These are phyloP conservation scores for Agrenia bidenticulata DNA, from an alignment of 2,888 invertebrate species.

Conservation along the genomic window DNA sequence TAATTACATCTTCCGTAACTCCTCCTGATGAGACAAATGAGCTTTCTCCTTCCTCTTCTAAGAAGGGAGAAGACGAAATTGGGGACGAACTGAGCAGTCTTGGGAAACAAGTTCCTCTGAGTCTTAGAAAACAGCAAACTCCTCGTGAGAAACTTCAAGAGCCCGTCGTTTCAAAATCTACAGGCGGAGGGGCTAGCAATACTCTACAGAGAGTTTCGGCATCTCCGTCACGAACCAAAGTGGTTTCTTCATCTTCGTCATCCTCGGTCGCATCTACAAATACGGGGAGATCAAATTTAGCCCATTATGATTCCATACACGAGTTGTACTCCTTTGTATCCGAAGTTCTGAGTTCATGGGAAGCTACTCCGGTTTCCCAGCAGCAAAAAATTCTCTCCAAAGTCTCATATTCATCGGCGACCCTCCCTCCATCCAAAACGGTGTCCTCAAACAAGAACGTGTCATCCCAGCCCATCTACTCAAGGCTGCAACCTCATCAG, in stretches of 20 bases:
- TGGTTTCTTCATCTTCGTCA: conserved; percentile 15
- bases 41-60: not conserved
- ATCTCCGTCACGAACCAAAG: conserved; percentile 8
- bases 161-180: not conserved
- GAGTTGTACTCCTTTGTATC: conserved; percentile 53
- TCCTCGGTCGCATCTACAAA: conserved; percentile 18
- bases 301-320: conserved; percentile 53
- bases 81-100: not conserved
- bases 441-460: not conserved
- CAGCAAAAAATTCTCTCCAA: conserved; percentile 16
- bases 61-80: not conserved
- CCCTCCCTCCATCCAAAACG: conserved; percentile 3
- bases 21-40: not conserved
- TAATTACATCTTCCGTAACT: not conserved
- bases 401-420: conserved; percentile 17
- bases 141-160: not conserved
- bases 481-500: conserved; percentile 18
- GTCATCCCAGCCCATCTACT: not conserved
- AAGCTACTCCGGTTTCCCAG: conserved; percentile 30
- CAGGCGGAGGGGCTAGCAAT: too few species aligned
- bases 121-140: not conserved
- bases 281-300: conserved; percentile 33
- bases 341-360: conserved; percentile 52
- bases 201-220: not conserved
- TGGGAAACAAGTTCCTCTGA: not conserved